Evolutionary conservation across 2,797 vertebrate genomes (phyloP).

Genomic region (Intellagama lesueurii): DNA sequence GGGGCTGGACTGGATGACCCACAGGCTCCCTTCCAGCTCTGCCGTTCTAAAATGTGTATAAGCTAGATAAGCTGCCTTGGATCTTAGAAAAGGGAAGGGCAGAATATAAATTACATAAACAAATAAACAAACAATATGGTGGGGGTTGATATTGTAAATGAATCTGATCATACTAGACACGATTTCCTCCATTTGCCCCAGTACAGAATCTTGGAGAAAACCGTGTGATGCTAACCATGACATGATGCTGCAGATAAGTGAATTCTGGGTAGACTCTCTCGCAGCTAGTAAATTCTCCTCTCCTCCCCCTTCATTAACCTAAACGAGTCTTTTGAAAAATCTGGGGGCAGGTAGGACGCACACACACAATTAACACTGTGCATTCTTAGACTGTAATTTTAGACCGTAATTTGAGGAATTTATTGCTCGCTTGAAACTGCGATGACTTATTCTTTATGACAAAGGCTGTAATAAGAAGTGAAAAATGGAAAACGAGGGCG

Average conservation of each 20-base stretch:
- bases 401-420: constrained; percentile 72
- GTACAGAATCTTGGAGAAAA: constrained; percentile 31
- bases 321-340: constrained; percentile 60
- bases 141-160: no score
- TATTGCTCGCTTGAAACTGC: constrained; percentile 66
- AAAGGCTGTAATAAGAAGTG: constrained; percentile 58
- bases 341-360: constrained; percentile 57
- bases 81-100: no score
- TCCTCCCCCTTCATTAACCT: constrained; percentile 67
- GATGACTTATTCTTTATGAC: constrained; percentile 73
- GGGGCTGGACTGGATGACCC: no score
- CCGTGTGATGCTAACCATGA: constrained; percentile 11
- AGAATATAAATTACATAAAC: no score
- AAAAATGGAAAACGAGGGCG: constrained; percentile 45
- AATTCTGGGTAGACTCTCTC: constrained; percentile 38
- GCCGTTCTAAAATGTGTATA: no score
- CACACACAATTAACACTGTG: constrained; percentile 66
- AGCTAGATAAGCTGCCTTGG: no score
- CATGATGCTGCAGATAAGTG: neutral
- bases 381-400: constrained; percentile 63
- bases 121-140: no score
- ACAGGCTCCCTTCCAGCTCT: no score
- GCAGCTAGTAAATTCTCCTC: constrained; percentile 53
- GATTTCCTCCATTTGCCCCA: constrained; percentile 9
- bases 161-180: neutral